Evolutionary conservation across 2,888 invertebrate species (phyloP), one percentile per base, ranked within the genome.

Genomic region (Drosophila flavopinicola): DNA sequence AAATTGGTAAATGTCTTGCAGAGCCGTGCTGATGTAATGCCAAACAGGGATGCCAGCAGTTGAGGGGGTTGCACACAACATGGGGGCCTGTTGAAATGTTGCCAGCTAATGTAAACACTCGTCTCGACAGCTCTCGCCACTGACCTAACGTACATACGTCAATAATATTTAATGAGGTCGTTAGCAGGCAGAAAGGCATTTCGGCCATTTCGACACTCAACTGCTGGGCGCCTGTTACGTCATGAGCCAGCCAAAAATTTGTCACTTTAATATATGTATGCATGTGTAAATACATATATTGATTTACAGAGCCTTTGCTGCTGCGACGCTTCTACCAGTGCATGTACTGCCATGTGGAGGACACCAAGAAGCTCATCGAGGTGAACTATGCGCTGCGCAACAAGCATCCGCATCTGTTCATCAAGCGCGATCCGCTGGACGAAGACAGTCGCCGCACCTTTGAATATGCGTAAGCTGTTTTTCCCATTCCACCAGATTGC

Each of bases 361-460:
- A 79, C 25, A 82, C 85, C 15, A 88, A 89, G 57, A 78, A 87
- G 49, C 75, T 90, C 13, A 85, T 90, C 25, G 85, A 88, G 66
- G 73, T 87, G n/a, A 89, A 90, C 84, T 93, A 91, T 74, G 91
- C 92, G 9, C 85, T 93, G 59, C 90, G 93, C 10, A 91, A 91
- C n/a, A 92, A 92, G 66, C 90, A 92, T 48, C 92, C 92, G 5
- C 92, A 93, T 78, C 90, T 93, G 61, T 93, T 93, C 77, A 85
- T 90, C 6, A 90, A 92, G 42, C 88, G 93, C 41, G 92, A 93
- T 86, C 92, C 93, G 0, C 35, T 73, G 11, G 88, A 88, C 57
- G 80, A 70, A 7, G 88, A 86, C 44, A 83, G 77, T 27, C 64
- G 66, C 15, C 67, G 75, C 6, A 87, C 88, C 33, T 86, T 86